Evolutionary conservation across 1,140 invertebrate species (phyloP).

Genomic region (Aphelinus atriplicis): DNA sequence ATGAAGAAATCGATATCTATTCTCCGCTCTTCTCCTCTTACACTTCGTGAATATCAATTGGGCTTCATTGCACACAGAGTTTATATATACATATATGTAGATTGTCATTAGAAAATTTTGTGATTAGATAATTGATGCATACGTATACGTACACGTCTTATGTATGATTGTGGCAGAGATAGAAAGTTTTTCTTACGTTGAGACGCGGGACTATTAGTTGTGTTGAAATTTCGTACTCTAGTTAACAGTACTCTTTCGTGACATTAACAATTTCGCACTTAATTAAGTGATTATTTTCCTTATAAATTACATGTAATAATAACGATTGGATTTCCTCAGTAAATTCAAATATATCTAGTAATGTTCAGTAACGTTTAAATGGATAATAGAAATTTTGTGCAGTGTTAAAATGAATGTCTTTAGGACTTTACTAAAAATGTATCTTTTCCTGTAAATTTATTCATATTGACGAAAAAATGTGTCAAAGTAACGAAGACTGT

Average conservation of each 20-base stretch:
- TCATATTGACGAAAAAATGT: background rate
- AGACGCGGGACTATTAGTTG: background rate
- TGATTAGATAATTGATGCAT: slow-evolving; percentile 26
- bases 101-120: slow-evolving; percentile 26
- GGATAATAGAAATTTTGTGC: too few species aligned
- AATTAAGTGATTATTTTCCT: too few species aligned
- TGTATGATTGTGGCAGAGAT: background rate
- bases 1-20: too few species aligned
- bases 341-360: too few species aligned
- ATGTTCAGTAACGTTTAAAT: too few species aligned
- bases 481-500: slow-evolving; percentile 31
- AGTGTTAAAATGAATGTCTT: too few species aligned
- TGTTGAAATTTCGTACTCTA: too few species aligned
- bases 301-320: too few species aligned
- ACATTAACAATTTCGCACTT: too few species aligned
- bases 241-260: too few species aligned
- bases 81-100: slow-evolving; percentile 28
- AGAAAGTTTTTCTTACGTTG: slow-evolving; percentile 32
- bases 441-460: background rate
- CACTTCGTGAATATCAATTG: slow-evolving; percentile 9
- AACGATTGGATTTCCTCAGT: too few species aligned
- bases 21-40: background rate
- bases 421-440: background rate
- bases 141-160: slow-evolving; percentile 1
- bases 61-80: slow-evolving; percentile 12